Percentiles rank a stretch among this genome's conserved stretches.
phyloP scores from a whole-genome alignment of 2,888 invertebrate genomes.

The Azorinus chamasolen region DNA sequence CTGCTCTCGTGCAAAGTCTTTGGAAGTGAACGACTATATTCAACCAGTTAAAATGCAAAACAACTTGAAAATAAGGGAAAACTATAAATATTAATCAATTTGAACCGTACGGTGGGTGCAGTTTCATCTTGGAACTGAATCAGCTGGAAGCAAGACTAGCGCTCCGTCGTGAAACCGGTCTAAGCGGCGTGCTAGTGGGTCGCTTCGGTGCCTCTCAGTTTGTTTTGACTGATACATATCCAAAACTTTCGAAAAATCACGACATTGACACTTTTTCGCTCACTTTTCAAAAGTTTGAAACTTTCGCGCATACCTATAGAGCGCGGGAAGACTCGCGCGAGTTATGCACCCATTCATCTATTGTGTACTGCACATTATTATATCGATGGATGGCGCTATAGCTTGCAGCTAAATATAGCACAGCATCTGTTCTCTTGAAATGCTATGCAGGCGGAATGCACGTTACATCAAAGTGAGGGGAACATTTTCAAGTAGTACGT shows the following conservation, averaged over 20 bases:
- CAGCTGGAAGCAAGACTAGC: constrained; percentile 40
- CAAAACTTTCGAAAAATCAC: constrained; percentile 18
- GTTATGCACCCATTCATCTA: constrained; percentile 79
- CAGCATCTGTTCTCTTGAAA: constrained; percentile 68
- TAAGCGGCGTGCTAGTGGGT: not conserved
- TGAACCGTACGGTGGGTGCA: constrained; percentile 66
- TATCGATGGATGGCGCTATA: constrained; percentile 81
- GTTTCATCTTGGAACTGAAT: constrained; percentile 36
- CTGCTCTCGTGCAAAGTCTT: constrained; percentile 51
- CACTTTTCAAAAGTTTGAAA: constrained; percentile 43
- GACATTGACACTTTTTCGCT: constrained; percentile 15
- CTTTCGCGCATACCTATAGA: constrained; percentile 58
- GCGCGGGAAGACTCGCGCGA: constrained; percentile 71
- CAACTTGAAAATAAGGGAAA: constrained; percentile 74
- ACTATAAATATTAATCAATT: constrained; percentile 81
- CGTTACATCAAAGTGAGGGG: too few relatives aligned
- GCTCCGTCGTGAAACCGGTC: not conserved
- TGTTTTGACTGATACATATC: constrained; percentile 9
- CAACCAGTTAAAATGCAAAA: constrained; percentile 69
- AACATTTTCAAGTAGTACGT: too few relatives aligned
- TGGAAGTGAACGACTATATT: constrained; percentile 56
- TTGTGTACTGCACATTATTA: constrained; percentile 72
- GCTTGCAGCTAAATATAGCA: constrained; percentile 73
- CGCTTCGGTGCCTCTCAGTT: not conserved
- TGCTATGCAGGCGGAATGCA: constrained; percentile 23